These are phyloP conservation scores for Todiramphus saurophagus DNA, from an alignment of 2,113 vertebrate species.

Conservation along the genomic window DNA sequence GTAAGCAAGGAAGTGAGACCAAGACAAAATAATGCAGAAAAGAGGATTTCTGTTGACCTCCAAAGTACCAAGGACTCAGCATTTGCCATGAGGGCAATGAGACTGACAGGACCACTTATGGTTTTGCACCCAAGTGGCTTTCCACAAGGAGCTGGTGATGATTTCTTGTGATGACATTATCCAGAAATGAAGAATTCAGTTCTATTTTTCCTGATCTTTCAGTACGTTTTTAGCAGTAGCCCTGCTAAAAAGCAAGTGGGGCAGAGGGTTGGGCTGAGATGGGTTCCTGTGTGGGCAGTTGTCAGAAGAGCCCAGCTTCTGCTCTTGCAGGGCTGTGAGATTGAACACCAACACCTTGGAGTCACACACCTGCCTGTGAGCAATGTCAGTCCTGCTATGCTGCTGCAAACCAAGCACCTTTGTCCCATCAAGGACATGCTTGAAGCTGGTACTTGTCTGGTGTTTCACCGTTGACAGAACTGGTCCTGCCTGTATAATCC, in stretches of 20 bases:
- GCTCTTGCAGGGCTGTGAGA: background rate
- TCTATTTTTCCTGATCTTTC: background rate
- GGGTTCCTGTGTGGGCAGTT: background rate
- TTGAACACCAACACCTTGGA: rapidly evolving
- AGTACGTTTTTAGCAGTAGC: background rate
- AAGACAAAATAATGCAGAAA: background rate
- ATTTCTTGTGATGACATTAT: background rate
- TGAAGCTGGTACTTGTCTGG: background rate
- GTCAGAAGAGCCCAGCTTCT: background rate
- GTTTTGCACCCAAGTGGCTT: background rate
- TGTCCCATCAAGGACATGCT: background rate
- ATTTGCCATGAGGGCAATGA: background rate
- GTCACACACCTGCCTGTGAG: rapidly evolving
- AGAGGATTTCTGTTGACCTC: background rate
- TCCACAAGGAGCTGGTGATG: rapidly evolving
- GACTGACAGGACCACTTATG: background rate
- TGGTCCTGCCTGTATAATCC: background rate
- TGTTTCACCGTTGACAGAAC: background rate
- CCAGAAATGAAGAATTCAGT: background rate
- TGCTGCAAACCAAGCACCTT: rapidly evolving
- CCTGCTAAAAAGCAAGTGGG: background rate
- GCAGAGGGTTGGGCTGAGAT: background rate
- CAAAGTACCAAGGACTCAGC: background rate
- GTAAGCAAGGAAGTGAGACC: background rate
- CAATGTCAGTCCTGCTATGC: background rate